Conservation (phyloP, 2,113 vertebrate genomes). For the Vireo altiloquus region DNA sequence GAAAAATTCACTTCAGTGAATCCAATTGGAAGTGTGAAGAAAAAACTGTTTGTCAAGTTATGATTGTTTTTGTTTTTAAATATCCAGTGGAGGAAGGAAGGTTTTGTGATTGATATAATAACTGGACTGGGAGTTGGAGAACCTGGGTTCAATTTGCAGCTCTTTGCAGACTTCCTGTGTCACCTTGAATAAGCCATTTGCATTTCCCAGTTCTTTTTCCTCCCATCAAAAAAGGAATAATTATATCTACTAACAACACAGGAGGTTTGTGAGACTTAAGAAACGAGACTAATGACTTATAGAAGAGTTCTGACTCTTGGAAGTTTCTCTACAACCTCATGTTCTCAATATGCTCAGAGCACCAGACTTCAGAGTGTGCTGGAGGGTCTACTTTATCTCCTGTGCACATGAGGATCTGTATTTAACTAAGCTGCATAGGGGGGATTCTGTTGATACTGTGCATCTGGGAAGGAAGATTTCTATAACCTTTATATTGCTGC, state of each 20-base stretch:
- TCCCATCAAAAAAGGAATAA: constrained; percentile 1
- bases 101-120: constrained; percentile 37
- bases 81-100: constrained; percentile 23
- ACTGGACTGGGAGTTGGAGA: constrained; percentile 32
- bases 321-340: neutral
- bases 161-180: constrained; percentile 44
- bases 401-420: neutral
- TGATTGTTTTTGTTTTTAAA: neutral
- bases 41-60: neutral
- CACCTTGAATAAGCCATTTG: constrained; percentile 42
- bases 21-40: neutral
- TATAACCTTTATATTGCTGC: neutral
- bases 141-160: constrained; percentile 59
- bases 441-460: neutral
- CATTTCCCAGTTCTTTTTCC: constrained; percentile 21
- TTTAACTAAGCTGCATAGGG: neutral
- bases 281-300: neutral
- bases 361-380: neutral
- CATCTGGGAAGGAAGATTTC: neutral
- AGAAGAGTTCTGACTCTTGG: neutral
- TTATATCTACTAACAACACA: neutral
- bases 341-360: neutral
- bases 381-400: neutral
- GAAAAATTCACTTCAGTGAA: neutral
- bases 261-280: neutral